These are phyloP conservation scores for Acronicta leporina DNA, from an alignment of 2,888 invertebrate genomes.

Conservation along the genomic window DNA sequence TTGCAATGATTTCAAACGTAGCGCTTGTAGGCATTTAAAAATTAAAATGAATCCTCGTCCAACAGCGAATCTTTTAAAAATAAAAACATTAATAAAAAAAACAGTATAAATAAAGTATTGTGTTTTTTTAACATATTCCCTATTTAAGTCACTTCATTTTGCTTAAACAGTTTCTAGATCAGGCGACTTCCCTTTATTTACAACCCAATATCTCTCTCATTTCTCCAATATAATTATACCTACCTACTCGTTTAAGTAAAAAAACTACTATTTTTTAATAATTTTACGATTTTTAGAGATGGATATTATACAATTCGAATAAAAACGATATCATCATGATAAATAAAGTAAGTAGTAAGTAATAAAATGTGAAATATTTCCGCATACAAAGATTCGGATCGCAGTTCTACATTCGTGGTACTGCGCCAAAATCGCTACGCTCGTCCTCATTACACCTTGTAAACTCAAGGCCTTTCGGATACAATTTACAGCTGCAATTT, in stretches of 20 bases:
- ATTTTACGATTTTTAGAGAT: no score
- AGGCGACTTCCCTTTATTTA: no score
- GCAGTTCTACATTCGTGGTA: constrained; percentile 18
- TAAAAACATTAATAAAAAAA: no score
- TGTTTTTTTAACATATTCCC: no score
- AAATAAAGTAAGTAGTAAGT: no score
- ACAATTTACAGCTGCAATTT: constrained; percentile 54
- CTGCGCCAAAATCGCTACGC: constrained; percentile 42
- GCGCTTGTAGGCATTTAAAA: neutral
- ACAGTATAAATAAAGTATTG: no score
- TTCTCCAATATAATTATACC: no score
- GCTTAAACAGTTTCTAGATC: no score
- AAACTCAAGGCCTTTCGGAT: constrained; percentile 39
- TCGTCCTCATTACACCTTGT: constrained; percentile 43
- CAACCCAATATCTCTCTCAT: no score
- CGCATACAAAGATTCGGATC: constrained; percentile 17
- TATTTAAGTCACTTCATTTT: no score
- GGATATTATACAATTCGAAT: neutral
- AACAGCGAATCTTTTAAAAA: neutral
- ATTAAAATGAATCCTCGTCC: neutral
- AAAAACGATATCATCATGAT: constrained; percentile 4
- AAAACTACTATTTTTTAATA: no score
- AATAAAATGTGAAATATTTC: constrained; percentile 22
- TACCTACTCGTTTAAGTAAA: no score
- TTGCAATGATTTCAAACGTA: constrained; percentile 12